Evolutionary conservation across 1,140 invertebrate genomes (phyloP), one percentile per base, ranked within the genome.

Genomic region (Panulirus ornatus): DNA sequence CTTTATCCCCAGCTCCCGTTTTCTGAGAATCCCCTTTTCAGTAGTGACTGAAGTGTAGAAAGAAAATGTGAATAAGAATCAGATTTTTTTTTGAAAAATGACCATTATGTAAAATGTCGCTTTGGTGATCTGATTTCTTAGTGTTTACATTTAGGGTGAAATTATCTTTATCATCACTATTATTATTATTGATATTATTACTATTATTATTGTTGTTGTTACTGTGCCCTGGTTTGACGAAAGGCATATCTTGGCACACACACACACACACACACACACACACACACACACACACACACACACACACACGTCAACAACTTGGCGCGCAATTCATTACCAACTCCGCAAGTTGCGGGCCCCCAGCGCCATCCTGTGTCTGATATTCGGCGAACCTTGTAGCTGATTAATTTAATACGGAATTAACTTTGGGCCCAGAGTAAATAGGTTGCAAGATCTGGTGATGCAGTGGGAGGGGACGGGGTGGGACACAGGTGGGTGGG

Each of bases 391-490:
- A 88, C 86, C 86, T 88, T 81, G 86, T 88, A 79, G 86, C 86
- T 88, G 86, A 88, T 88, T 88, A 88, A 88, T 88, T 88, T 88
- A 88, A 88, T 88, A 88, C 86, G 51, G 86, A 88, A 88, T 88
- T 88, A 88, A 88, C 86, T 88, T 88, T 88, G 86, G n/a, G 75
- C 76, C 75, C 58, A 79, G 75, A 88, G 86, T 88, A 88, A 88
- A 88, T 88, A 88, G 86, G 76, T 88, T 88, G 81, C 86, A 88
- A 88, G 86, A 88, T 81, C 86, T 88, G 86, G 71, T 84, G 81
- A 84, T 84, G 81, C 81, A 84, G 40, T 22, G 71, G 44, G 30
- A 36, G 71, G 84, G 58, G 3, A 14, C 19, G 58, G 22, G 11
- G 36, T 1, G 27, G 19, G 58, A 66, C 34, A 84, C 5, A 34